phyloP scores from a whole-genome alignment of 2,797 vertebrate genomes.

The Aphelocoma californica region DNA sequence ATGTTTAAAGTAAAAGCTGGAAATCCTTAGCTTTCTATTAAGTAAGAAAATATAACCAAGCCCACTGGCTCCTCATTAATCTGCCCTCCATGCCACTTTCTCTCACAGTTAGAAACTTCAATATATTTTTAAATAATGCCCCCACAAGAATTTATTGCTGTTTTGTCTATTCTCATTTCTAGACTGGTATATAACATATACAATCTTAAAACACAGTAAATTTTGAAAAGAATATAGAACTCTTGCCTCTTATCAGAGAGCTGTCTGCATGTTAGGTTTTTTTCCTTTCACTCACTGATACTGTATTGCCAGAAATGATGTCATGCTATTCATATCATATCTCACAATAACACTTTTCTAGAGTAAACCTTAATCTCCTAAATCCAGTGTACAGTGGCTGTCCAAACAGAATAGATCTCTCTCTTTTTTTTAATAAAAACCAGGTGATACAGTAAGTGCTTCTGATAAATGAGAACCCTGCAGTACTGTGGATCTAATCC shows the following conservation, averaged over 20 bases:
- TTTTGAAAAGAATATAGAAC: background rate
- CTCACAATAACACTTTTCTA: conserved; percentile 63
- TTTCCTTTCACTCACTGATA: conserved; percentile 14
- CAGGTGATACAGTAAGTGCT: conserved; percentile 67
- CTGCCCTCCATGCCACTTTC: background rate
- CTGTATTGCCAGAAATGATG: conserved; percentile 43
- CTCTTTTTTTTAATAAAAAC: conserved; percentile 54
- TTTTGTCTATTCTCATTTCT: conserved; percentile 25
- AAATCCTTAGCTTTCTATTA: background rate
- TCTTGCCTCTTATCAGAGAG: conserved; percentile 5
- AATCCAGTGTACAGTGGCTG: conserved; percentile 52
- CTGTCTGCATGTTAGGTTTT: background rate
- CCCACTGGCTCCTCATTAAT: background rate
- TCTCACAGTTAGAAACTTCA: background rate
- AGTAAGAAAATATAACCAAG: background rate
- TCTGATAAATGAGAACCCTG: conserved; percentile 63
- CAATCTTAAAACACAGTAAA: background rate
- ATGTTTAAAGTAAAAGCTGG: background rate
- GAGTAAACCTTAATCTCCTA: conserved; percentile 55
- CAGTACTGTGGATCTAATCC: conserved; percentile 41
- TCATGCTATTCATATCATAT: conserved; percentile 53
- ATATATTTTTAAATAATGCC: conserved; percentile 3
- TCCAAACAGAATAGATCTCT: conserved; percentile 49
- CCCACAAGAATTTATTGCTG: conserved; percentile 11
- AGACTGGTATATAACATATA: background rate